Conservation (phyloP, 2,797 vertebrate genomes). For the Dicrostonyx torquatus region DNA sequence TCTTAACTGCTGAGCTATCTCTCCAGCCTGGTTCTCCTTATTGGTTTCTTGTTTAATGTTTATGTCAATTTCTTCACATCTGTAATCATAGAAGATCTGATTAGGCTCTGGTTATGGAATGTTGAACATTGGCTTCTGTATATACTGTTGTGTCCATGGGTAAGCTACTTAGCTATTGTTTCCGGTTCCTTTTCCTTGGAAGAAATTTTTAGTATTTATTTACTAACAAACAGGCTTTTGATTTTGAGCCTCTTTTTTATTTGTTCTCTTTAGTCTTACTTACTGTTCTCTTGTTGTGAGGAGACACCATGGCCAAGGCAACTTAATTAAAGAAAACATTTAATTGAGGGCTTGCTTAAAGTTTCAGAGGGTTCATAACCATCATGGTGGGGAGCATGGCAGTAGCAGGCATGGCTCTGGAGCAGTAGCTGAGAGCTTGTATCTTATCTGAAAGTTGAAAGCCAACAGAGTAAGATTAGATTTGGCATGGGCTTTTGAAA, state of each 20-base stretch:
- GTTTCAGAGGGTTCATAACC: background rate
- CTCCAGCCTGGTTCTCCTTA: background rate
- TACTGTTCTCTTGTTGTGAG: background rate
- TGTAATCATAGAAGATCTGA: conserved; percentile 10
- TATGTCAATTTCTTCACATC: background rate
- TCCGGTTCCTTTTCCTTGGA: background rate
- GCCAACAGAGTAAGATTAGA: background rate
- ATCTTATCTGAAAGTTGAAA: background rate
- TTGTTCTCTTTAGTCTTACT: conserved; percentile 4
- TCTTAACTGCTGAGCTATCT: background rate
- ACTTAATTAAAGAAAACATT: background rate
- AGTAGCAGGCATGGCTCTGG: background rate
- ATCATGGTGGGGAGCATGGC: background rate
- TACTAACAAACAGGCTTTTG: conserved; percentile 1
- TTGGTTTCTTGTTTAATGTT: background rate
- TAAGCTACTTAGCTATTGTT: conserved; percentile 12
- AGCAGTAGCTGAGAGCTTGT: background rate
- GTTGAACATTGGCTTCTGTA: background rate
- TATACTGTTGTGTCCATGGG: background rate
- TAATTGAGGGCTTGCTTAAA: background rate
- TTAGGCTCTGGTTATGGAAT: background rate
- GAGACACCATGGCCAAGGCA: background rate
- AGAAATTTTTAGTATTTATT: background rate
- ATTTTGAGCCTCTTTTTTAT: conserved; percentile 31
- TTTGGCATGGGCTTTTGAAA: too few species aligned